phyloP scores from a whole-genome alignment of 37 sponge, comb jelly and placozoan genomes.

The Petrosia ficiformis region DNA sequence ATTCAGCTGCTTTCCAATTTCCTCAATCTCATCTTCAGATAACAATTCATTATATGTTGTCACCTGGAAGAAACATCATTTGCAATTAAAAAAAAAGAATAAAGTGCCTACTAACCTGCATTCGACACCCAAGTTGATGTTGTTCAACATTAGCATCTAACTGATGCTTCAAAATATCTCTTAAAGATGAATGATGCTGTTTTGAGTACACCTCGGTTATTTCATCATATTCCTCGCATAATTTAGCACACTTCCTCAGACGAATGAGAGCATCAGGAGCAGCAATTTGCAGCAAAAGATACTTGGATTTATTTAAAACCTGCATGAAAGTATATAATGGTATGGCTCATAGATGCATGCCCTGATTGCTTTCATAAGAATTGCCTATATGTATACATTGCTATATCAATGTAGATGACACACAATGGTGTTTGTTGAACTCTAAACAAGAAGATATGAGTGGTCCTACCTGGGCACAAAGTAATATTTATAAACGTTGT shows the following conservation, averaged over 20 bases:
- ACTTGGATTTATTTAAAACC: constrained; percentile 5
- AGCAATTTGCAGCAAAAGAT: constrained; percentile 19
- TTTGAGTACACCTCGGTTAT: not conserved
- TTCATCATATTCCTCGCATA: not conserved
- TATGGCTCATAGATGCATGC: no score
- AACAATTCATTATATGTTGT: constrained; percentile 82
- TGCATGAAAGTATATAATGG: no score
- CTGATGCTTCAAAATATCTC: not conserved
- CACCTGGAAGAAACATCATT: no score
- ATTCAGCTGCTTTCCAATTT: not conserved
- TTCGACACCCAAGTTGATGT: not conserved
- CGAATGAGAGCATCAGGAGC: constrained; percentile 48
- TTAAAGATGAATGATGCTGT: constrained; percentile 1
- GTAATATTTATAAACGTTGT: no score
- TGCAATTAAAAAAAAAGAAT: not conserved
- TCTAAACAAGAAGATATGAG: no score
- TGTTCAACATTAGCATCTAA: no score
- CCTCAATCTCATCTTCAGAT: constrained; percentile 26
- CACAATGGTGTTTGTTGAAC: no score
- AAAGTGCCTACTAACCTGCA: constrained; percentile 18
- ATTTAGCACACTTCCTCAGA: not conserved
- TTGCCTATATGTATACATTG: no score
- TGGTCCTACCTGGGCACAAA: no score
- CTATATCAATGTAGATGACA: no score
- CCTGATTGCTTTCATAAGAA: no score